These are phyloP conservation scores for Lasioglossum lativentre DNA, from an alignment of 2,888 invertebrate species.

Conservation along the genomic window DNA sequence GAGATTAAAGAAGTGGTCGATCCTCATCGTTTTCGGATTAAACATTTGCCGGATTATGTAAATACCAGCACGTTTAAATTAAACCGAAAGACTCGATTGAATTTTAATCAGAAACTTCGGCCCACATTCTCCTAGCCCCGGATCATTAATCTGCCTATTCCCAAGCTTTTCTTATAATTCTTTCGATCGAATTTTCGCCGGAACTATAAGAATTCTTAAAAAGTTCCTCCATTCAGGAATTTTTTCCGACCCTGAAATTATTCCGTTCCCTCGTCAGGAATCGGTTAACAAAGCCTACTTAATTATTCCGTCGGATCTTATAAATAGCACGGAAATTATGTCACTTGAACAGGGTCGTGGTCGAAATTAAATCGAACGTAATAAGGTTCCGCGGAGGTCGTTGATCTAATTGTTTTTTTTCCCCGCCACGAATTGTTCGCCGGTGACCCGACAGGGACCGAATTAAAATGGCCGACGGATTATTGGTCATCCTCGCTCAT, in stretches of 20 bases:
- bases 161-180: not conserved
- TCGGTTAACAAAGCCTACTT: not conserved
- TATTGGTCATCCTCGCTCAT: not conserved
- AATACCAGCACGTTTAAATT: not conserved
- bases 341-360: not conserved
- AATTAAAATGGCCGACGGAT: conserved; percentile 15
- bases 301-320: not conserved
- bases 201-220: not conserved
- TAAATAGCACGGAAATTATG: not conserved
- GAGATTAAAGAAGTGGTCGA: not conserved
- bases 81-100: not conserved
- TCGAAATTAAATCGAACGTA: conserved; percentile 1
- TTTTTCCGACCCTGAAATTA: not conserved
- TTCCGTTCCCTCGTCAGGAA: not conserved
- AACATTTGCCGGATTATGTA: not conserved
- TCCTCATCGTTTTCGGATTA: not conserved
- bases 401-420: not conserved
- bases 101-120: not conserved
- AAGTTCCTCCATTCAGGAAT: not conserved
- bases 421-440: not conserved
- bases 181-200: not conserved
- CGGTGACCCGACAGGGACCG: not conserved
- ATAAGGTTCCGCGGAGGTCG: not conserved
- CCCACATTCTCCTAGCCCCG: not conserved
- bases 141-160: not conserved